These are phyloP conservation scores for Brachyptera risi DNA, from an alignment of 2,888 invertebrate genomes.

Conservation along the genomic window DNA sequence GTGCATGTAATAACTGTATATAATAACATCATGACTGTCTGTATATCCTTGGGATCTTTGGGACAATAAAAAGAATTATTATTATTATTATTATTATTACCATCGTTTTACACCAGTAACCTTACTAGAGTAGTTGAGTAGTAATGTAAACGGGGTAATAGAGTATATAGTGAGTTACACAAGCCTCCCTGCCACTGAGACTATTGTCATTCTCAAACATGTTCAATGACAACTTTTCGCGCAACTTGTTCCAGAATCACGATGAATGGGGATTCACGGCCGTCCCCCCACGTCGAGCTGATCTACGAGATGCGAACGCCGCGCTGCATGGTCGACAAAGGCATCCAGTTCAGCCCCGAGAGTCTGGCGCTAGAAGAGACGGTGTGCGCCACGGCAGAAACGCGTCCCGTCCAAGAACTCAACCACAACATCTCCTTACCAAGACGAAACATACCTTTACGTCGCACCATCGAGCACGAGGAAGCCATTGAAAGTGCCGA, in stretches of 20 bases:
- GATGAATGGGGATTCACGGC: slow-evolving; percentile 7
- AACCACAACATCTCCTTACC: not conserved
- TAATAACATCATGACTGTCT: too few relatives aligned
- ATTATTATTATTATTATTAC: too few relatives aligned
- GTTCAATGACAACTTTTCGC: too few relatives aligned
- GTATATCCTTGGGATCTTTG: too few relatives aligned
- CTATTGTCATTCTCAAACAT: too few relatives aligned
- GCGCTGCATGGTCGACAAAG: slow-evolving; percentile 12
- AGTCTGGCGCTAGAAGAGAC: not conserved
- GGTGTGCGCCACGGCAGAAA: not conserved
- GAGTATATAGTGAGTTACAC: too few relatives aligned
- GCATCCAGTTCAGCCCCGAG: not conserved
- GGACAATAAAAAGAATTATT: too few relatives aligned
- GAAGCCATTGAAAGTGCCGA: slow-evolving; percentile 9
- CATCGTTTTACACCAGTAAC: too few relatives aligned
- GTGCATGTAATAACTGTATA: too few relatives aligned
- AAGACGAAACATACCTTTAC: slow-evolving; percentile 1
- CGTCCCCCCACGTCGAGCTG: slow-evolving; percentile 1
- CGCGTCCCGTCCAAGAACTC: not conserved
- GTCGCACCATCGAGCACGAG: slow-evolving; percentile 7
- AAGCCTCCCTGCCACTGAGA: too few relatives aligned
- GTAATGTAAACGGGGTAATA: too few relatives aligned
- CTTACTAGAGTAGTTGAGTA: too few relatives aligned
- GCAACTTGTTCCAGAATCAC: not conserved
- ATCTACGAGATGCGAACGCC: slow-evolving; percentile 5